These are phyloP conservation scores for Zosterops japonicus DNA, from an alignment of 2,113 vertebrate genomes.

Conservation along the genomic window DNA sequence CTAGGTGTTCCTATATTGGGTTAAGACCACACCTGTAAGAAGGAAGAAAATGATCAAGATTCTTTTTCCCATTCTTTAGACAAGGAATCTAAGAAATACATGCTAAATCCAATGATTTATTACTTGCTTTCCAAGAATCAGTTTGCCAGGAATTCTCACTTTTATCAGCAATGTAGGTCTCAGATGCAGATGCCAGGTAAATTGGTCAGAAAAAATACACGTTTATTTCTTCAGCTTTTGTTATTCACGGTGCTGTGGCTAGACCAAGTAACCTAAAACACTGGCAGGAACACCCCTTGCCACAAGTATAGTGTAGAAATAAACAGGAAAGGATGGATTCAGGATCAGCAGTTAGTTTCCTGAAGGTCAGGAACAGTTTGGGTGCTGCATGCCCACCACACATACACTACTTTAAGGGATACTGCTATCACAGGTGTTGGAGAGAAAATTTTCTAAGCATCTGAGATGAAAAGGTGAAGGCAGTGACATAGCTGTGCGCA, in stretches of 20 bases:
- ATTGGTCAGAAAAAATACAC: neutral
- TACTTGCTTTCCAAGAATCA: neutral
- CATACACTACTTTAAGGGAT: neutral
- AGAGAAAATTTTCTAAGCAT: neutral
- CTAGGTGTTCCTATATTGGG: neutral
- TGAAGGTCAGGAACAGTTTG: neutral
- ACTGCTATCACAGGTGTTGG: accelerated
- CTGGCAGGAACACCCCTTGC: neutral
- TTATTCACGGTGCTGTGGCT: neutral
- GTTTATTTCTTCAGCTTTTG: neutral
- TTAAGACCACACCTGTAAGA: neutral
- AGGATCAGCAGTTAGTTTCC: neutral
- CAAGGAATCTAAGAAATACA: neutral
- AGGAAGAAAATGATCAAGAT: neutral
- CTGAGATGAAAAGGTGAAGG: neutral
- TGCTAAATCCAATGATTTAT: neutral
- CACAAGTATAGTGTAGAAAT: neutral
- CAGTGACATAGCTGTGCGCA: neutral
- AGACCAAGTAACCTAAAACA: neutral
- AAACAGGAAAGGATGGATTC: neutral
- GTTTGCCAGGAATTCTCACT: neutral
- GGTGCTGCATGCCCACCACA: neutral
- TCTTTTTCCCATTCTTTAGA: neutral
- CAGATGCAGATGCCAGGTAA: neutral
- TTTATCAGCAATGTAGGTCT: neutral